Base-by-base conservation (phyloP, 2,113 vertebrate genomes). In the Psettodes erumei region DNA sequence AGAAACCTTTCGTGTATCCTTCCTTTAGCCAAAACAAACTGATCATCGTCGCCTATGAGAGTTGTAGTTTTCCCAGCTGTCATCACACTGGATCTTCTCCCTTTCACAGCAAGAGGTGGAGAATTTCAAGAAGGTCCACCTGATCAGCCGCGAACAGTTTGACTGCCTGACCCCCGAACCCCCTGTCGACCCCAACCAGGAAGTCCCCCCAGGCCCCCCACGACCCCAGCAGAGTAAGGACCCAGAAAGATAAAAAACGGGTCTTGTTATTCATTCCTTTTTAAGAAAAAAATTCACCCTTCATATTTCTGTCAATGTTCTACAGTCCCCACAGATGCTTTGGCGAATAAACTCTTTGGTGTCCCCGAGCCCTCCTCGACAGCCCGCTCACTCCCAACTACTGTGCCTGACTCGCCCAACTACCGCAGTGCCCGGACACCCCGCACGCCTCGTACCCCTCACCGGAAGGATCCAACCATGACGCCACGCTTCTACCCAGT, bases 101-200 rank as follows among this genome's bases (percentile, higher is more conserved):
- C 6, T 68, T 85, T 90, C 83, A 69, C 92, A 99, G 98, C 98
- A 98, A 97, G 98, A 99, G 86, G 98, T 99, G 40, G 98, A 99
- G 95, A 99, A 99, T 94, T 99, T 99, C 92, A 99, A 99, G 94
- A 99, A 99, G 83, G 97, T 99, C 77, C 98, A 99, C 64, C 96
- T 99, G 95, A 99, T 99, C 92, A 99, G 94, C 88, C 93, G 97
- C 13, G 98, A 99, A 82, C 89, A 99, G 92, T 99, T 99, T 15
- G 96, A 98, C 84, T 98, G 96, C 30, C 88, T 99, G 92, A 98
- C 98, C n/a, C 98, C 98, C 0, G 98, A 99, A 64, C 97, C 98
- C 0, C 98, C 98, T 0, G 94, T 99, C 50, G 98, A 99, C 92
- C 98, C 97, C 71, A 98, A 99, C 82, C 98, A 99, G 88, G 98